These are phyloP conservation scores for Scaptomyza hsui DNA, from an alignment of 1,140 invertebrate genomes.

Conservation along the genomic window DNA sequence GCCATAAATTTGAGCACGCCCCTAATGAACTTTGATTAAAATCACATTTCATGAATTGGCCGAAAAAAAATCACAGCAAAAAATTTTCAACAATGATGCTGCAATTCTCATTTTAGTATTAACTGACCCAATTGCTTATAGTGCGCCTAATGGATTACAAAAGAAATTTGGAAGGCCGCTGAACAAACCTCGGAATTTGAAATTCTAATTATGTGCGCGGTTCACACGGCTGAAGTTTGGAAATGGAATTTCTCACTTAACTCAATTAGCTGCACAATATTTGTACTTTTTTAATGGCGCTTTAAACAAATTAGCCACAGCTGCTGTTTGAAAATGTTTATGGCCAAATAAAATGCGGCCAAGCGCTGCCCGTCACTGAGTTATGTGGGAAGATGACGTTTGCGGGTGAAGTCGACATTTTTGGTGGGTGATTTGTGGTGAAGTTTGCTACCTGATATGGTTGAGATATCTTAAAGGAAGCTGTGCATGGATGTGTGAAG, in stretches of 20 bases:
- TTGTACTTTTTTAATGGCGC: slow-evolving; percentile 60
- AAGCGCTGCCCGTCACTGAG: slow-evolving; percentile 42
- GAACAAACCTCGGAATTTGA: slow-evolving; percentile 9
- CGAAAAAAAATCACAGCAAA: slow-evolving; percentile 22
- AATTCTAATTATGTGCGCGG: slow-evolving; percentile 49
- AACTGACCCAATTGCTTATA: slow-evolving; percentile 44
- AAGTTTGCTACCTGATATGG: slow-evolving; percentile 20
- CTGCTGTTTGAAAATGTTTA: slow-evolving; percentile 59
- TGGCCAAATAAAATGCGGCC: slow-evolving; percentile 44
- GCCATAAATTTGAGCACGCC: slow-evolving; percentile 60
- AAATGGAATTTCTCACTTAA: slow-evolving; percentile 20
- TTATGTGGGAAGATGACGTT: slow-evolving; percentile 65
- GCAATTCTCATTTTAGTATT: slow-evolving; percentile 58
- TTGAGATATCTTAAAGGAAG: slow-evolving; percentile 5
- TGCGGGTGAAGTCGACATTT: slow-evolving; percentile 41
- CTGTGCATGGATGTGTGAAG: slow-evolving; percentile 28
- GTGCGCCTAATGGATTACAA: slow-evolving; percentile 15
- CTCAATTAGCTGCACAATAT: slow-evolving; percentile 44
- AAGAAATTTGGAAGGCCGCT: slow-evolving; percentile 23
- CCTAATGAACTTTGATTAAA: slow-evolving; percentile 60
- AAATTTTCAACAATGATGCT: slow-evolving; percentile 53
- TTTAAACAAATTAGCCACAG: slow-evolving; percentile 72
- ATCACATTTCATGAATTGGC: slow-evolving; percentile 40
- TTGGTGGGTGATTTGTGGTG: slow-evolving; percentile 14
- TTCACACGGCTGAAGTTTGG: slow-evolving; percentile 52